Evolutionary conservation across 2,888 invertebrate genomes (phyloP).

Genomic region (Caenorhabditis macrosperma): DNA sequence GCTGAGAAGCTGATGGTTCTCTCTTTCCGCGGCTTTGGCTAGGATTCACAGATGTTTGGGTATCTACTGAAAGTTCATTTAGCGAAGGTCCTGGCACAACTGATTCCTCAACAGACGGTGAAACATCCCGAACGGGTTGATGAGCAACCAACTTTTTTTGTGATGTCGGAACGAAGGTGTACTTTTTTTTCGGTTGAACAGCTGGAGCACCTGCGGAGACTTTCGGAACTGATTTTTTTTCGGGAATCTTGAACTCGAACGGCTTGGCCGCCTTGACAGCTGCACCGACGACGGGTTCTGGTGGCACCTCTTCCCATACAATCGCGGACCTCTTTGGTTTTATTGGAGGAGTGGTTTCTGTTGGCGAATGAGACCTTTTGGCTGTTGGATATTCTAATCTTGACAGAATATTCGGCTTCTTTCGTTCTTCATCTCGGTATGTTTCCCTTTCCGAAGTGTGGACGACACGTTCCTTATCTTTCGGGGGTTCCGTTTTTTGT

Average conservation of each 20-base stretch:
- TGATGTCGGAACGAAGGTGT: conserved; percentile 21
- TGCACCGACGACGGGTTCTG: not conserved
- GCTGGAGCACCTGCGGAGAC: not conserved
- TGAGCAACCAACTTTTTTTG: not conserved
- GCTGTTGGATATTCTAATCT: not conserved
- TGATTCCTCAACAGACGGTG: too few relatives aligned
- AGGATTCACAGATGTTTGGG: too few relatives aligned
- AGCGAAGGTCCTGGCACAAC: too few relatives aligned
- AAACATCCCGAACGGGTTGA: too few relatives aligned
- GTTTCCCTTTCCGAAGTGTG: too few relatives aligned
- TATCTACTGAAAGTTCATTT: too few relatives aligned
- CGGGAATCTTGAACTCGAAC: not conserved
- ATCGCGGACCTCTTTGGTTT: conserved; percentile 4
- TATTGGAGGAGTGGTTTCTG: not conserved
- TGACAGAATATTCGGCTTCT: not conserved
- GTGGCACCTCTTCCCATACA: conserved; percentile 4
- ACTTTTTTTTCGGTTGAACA: conserved; percentile 1
- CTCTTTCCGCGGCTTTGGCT: too few relatives aligned
- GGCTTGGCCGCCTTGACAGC: not conserved
- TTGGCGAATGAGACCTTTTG: not conserved
- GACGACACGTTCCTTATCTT: too few relatives aligned
- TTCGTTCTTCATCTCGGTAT: not conserved
- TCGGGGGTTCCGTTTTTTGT: too few relatives aligned
- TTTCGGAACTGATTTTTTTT: not conserved
- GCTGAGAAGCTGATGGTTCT: too few relatives aligned